phyloP scores from a whole-genome alignment of 1,140 invertebrate genomes.

The Papilio helenus region DNA sequence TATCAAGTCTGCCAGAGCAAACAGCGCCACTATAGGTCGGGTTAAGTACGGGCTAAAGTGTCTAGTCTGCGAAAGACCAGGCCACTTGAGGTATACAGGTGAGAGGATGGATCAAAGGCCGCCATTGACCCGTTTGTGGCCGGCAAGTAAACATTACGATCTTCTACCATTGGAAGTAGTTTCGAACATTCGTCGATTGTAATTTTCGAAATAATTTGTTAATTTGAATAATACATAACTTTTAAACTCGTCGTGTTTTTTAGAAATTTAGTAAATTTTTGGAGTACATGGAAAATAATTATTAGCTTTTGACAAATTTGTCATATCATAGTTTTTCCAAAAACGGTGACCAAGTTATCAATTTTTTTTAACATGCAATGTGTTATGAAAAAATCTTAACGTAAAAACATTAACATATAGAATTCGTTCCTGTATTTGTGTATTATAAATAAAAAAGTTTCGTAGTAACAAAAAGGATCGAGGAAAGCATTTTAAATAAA shows the following conservation, averaged over 20 bases:
- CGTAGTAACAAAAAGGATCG: conserved; percentile 34
- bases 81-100: conserved; percentile 65
- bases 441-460: background rate
- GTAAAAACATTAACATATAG: background rate
- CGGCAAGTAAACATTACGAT: conserved; percentile 48
- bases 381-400: too few relatives aligned
- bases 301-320: too few relatives aligned
- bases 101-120: conserved; percentile 73
- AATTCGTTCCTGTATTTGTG: background rate
- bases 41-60: conserved; percentile 62
- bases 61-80: conserved; percentile 68
- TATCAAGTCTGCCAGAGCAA: conserved; percentile 57
- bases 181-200: conserved; percentile 4
- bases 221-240: background rate
- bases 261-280: too few relatives aligned
- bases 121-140: conserved; percentile 75
- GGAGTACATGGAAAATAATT: too few relatives aligned
- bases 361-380: too few relatives aligned
- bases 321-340: too few relatives aligned
- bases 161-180: conserved; percentile 42
- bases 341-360: too few relatives aligned
- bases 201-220: background rate
- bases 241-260: too few relatives aligned
- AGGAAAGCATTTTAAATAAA: conserved; percentile 55
- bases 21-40: conserved; percentile 57